Evolutionary conservation across 2,113 vertebrate genomes (phyloP), one percentile per base, ranked within the genome.

Genomic region (Phaethornis superciliosus): DNA sequence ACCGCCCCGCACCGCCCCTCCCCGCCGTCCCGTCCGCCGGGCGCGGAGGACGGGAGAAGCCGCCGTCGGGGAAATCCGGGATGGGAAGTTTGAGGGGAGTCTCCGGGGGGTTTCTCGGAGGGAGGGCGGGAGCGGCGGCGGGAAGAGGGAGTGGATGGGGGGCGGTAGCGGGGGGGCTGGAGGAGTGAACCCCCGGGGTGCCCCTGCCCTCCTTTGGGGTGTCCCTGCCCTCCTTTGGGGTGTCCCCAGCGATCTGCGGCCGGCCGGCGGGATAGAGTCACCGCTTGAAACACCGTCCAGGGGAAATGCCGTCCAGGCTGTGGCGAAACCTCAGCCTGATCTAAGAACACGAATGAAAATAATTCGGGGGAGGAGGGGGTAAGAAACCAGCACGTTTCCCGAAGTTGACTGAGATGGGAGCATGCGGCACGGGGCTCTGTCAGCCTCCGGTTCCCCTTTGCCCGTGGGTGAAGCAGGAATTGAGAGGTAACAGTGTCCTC

Each of bases 21-120:
- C 55, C 24, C 79, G 23, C 46, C 46, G 58, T 76, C 70, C 76
- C 58, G 86, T 27, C 52, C 33, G 30, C n/a, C n/a, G 24, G 24
- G 28, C 3, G 37, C 26, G 33, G 30, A 7, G n/a, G 13, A 30
- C 7, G 21, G 17, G 1, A 16, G 13, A 14, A 4, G 0, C 2
- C 0, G 52, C 10, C 2, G 22, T 5, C 15, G 15, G 32, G 27
- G 28, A 8, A 46, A 0, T 33, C 10, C 51, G 26, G 4, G 44
- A 17, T 5, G 78, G 68, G 58, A 90, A 58, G 74, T 90, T 65
- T 3, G 78, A 21, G 63, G 46, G 47, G 37, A 47, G 4, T 24
- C n/a, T 18, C 40, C 40, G 18, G 11, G n/a, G 28, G 32, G 37
- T 37, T 54, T 3, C 22, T 21, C 11, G 8, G 69, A 28, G 37